These are phyloP conservation scores for Microtus oregoni DNA, from an alignment of 2,113 vertebrate genomes.

Conservation along the genomic window DNA sequence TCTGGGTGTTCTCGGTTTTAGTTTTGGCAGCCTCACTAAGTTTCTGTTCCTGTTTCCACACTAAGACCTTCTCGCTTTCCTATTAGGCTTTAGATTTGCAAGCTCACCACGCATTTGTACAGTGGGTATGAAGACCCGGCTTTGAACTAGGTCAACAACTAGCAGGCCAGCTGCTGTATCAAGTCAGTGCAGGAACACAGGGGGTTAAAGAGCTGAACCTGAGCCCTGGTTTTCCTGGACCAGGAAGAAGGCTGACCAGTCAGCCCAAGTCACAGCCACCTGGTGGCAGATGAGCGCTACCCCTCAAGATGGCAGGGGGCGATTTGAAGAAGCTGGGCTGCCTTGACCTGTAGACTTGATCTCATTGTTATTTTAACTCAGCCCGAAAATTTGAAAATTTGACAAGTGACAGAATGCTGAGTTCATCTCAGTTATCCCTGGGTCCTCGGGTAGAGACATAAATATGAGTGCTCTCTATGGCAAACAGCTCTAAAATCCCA, in stretches of 20 bases:
- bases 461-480: background rate
- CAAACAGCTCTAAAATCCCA: background rate
- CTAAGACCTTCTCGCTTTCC: background rate
- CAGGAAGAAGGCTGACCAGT: background rate
- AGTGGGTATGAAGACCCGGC: background rate
- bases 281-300: background rate
- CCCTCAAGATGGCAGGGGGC: background rate
- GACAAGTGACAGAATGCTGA: background rate
- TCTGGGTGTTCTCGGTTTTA: background rate
- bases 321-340: background rate
- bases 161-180: background rate
- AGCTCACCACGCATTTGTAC: background rate
- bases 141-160: background rate
- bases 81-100: background rate
- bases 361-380: conserved; percentile 25
- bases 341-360: background rate
- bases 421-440: background rate
- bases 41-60: conserved; percentile 55
- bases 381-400: background rate
- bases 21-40: background rate
- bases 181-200: background rate
- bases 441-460: background rate
- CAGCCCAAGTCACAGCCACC: background rate
- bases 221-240: background rate
- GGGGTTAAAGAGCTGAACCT: background rate